phyloP scores from a whole-genome alignment of 1,140 invertebrate species.

The Papilio xuthus region DNA sequence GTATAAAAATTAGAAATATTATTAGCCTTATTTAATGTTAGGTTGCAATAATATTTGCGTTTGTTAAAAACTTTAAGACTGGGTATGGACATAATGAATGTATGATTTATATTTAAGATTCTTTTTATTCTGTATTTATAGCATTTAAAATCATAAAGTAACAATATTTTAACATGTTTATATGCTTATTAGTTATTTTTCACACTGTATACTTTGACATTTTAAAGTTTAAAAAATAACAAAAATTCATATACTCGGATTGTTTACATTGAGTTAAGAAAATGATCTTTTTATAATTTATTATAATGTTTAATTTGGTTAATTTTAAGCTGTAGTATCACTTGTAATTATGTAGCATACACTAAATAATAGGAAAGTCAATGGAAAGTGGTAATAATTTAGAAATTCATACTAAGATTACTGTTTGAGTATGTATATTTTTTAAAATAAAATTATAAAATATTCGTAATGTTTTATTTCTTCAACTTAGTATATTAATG shows the following conservation, averaged over 20 bases:
- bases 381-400: neutral
- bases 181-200: too few species aligned
- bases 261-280: too few species aligned
- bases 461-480: too few species aligned
- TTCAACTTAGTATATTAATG: too few species aligned
- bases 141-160: too few species aligned
- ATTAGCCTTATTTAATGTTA: neutral
- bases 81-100: neutral
- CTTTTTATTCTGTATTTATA: neutral
- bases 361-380: neutral
- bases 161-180: too few species aligned
- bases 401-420: neutral
- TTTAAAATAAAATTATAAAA: neutral
- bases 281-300: neutral
- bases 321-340: neutral
- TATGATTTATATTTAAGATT: neutral
- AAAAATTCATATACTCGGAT: too few species aligned
- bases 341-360: constrained; percentile 22
- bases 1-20: neutral
- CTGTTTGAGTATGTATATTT: neutral
- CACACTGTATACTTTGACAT: too few species aligned
- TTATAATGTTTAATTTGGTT: constrained; percentile 1
- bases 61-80: constrained; percentile 25
- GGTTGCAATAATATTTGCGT: neutral
- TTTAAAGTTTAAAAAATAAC: too few species aligned